Evolutionary conservation across 2,888 invertebrate species (phyloP), one percentile per base, ranked within the genome.

Genomic region (Clusia tigrina): DNA sequence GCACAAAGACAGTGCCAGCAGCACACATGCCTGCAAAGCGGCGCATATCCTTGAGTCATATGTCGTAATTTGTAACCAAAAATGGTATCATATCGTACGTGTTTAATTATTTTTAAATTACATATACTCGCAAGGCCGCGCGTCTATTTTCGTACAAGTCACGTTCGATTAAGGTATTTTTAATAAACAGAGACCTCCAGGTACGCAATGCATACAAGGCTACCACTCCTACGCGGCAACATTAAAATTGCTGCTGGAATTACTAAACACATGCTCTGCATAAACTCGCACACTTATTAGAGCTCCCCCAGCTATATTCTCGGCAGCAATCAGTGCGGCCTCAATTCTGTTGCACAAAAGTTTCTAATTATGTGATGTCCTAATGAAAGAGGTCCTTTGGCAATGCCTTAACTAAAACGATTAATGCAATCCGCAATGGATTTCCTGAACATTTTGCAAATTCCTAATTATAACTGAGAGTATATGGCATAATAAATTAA

Each of bases 41-140:
- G n/a, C n/a, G 53, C 23, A 54, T 9, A 18, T 25, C 10, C 15
- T 17, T 25, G 24, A 24, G n/a, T 54, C 25, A 10, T 54, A 25
- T 54, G 25, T 18, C 48, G 26, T 25, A 57, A 46, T 48, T 57
- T 57, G 57, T 48, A 17, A 17, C 3, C 32, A 51, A 25, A 22
- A 25, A 54, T n/a, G 6, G 10, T 42, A 37, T 60, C 2, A 15
- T 18, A 25, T 20, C 42, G 74, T 74, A 77, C 76, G 74, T 74
- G 74, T 74, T 74, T 74, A 77, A 74, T 74, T 74, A 77, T 76
- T 77, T 74, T 74, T 76, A 76, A 77, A 73, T 71, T 67, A 68
- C 71, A 72, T 72, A 67, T 67, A 72, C 53, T 15, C 55, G 25
- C 56, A 63, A 58, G 65, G 62, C 12, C 12, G 32, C 12, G 5